These are phyloP conservation scores for Clunio marinus DNA, from an alignment of 2,888 invertebrate species.

Conservation along the genomic window DNA sequence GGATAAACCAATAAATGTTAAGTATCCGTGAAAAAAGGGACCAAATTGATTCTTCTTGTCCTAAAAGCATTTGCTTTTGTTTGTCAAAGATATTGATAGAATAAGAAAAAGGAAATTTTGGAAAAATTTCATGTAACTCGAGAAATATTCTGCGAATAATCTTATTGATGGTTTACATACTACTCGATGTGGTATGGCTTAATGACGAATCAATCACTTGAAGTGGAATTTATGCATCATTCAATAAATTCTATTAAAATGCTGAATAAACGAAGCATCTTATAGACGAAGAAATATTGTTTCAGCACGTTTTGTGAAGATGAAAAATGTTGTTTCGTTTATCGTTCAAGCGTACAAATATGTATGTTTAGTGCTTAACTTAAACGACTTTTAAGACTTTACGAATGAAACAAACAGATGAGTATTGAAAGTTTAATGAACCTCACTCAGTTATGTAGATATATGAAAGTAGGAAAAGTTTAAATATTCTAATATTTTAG, in stretches of 20 bases:
- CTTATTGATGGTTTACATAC: not conserved
- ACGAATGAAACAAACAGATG: not conserved
- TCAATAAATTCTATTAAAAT: constrained; percentile 8
- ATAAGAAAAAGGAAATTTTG: not conserved
- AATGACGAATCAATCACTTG: not conserved
- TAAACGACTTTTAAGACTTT: not conserved
- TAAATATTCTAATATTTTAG: too few species aligned
- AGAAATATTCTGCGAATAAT: not conserved
- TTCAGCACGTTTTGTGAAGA: not conserved
- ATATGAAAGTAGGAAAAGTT: too few species aligned
- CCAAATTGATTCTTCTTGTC: constrained; percentile 9
- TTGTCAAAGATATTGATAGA: not conserved
- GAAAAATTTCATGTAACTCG: not conserved
- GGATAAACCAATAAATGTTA: constrained; percentile 25
- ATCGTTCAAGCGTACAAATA: not conserved
- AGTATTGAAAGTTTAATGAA: not conserved
- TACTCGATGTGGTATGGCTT: not conserved
- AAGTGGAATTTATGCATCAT: not conserved
- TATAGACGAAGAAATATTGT: not conserved
- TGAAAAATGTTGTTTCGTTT: not conserved
- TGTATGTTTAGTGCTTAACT: too few species aligned
- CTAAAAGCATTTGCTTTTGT: constrained; percentile 4
- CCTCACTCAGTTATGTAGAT: too few species aligned
- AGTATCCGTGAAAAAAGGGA: constrained; percentile 25
- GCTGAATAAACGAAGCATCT: not conserved